Evolutionary conservation across 2,113 vertebrate species (phyloP).

Genomic region (Mormyrus iriodes): DNA sequence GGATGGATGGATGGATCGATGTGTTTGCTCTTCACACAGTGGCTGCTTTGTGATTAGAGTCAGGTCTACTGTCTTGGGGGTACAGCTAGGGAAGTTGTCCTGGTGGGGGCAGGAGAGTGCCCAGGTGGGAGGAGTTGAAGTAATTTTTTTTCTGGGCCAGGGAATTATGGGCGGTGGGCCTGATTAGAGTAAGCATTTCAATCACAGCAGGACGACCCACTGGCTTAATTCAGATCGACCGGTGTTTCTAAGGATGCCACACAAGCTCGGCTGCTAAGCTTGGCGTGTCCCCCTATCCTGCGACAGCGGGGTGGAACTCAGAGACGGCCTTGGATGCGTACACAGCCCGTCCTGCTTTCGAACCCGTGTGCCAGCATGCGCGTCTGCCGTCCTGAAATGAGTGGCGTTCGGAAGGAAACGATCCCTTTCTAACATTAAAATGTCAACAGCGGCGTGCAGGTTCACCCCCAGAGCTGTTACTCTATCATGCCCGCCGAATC

Average conservation of each 20-base stretch:
- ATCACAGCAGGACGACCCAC: neutral
- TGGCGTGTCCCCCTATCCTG: neutral
- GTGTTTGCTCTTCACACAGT: neutral
- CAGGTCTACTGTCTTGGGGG: neutral
- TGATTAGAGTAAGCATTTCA: neutral
- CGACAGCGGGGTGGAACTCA: neutral
- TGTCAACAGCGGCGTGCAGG: conserved; percentile 62
- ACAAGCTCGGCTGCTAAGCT: neutral
- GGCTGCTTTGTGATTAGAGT: neutral
- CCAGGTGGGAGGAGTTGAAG: neutral
- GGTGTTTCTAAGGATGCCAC: neutral
- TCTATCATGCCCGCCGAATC: conserved; percentile 63
- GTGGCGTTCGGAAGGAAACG: conserved; percentile 51
- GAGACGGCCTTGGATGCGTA: neutral
- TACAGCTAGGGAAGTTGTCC: neutral
- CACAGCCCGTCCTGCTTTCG: neutral
- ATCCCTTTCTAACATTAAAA: conserved; percentile 62
- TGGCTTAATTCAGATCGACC: neutral
- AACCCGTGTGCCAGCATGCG: neutral
- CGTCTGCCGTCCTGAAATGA: conserved; percentile 33
- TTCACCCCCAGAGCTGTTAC: conserved; percentile 55
- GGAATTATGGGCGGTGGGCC: neutral
- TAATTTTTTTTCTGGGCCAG: neutral
- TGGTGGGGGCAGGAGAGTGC: neutral
- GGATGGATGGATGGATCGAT: neutral